Conservation (phyloP, 30 jellyfish, hydroid and myxozoan genomes). For the Catostylus mosaicus region DNA sequence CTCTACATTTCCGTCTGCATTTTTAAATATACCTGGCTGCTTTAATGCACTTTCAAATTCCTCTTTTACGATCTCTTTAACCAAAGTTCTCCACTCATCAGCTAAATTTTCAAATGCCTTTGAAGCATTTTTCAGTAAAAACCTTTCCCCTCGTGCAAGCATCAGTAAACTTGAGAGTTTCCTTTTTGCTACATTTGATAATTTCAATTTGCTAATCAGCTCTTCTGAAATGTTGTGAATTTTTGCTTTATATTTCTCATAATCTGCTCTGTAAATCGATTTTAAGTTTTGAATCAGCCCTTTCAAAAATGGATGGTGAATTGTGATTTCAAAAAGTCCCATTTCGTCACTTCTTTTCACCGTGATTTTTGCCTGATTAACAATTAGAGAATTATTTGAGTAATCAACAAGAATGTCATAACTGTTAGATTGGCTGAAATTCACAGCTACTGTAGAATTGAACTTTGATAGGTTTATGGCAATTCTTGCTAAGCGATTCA, state of each 20-base stretch:
- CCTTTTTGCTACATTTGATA: background rate
- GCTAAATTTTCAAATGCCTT: background rate
- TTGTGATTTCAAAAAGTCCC: slow-evolving; percentile 25
- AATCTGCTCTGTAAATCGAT: background rate
- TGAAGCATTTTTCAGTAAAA: background rate
- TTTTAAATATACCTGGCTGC: background rate
- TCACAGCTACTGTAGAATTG: background rate
- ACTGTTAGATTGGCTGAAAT: background rate
- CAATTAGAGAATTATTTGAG: slow-evolving; percentile 3
- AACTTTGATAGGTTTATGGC: background rate
- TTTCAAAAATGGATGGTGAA: slow-evolving; percentile 38
- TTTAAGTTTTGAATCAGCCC: slow-evolving; percentile 1
- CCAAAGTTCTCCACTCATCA: slow-evolving; percentile 3
- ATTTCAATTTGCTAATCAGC: background rate
- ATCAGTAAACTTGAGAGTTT: background rate
- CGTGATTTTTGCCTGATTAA: background rate
- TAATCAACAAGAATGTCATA: slow-evolving; percentile 14
- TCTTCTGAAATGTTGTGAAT: background rate
- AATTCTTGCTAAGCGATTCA: slow-evolving; percentile 1
- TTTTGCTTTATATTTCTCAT: background rate
- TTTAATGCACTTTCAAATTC: background rate
- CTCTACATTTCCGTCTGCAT: background rate
- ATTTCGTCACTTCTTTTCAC: slow-evolving; percentile 3
- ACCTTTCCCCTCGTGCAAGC: background rate
- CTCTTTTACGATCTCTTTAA: background rate